These are phyloP conservation scores for Trichomycterus rosablanca DNA, from an alignment of 2,113 vertebrate species.

Conservation along the genomic window DNA sequence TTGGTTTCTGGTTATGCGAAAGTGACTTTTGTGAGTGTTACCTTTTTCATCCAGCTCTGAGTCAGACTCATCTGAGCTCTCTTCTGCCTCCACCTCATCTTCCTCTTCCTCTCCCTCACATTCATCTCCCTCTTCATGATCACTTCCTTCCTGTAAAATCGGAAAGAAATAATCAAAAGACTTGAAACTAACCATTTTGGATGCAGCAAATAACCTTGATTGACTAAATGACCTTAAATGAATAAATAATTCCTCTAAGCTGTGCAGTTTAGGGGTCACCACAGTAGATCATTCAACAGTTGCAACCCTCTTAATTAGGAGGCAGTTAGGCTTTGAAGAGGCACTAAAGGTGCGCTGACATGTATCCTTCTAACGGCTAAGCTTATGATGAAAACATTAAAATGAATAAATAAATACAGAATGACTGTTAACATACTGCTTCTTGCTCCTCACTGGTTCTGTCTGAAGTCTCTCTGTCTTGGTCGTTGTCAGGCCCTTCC, in stretches of 20 bases:
- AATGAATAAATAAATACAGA: neutral
- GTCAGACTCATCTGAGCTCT: conserved; percentile 90
- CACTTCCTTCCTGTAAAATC: conserved; percentile 74
- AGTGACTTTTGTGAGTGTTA: conserved; percentile 43
- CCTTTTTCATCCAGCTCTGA: conserved; percentile 96
- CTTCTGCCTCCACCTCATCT: conserved; percentile 81
- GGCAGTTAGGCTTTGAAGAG: too few species aligned
- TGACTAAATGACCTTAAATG: too few species aligned
- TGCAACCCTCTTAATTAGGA: too few species aligned
- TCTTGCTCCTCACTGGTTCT: conserved; percentile 75
- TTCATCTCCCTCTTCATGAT: conserved; percentile 86
- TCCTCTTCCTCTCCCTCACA: conserved; percentile 89
- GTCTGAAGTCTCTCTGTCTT: conserved; percentile 72
- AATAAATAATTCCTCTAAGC: too few species aligned
- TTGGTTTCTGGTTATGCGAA: too few species aligned
- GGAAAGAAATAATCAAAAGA: neutral
- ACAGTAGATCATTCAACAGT: too few species aligned
- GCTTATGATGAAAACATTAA: too few species aligned
- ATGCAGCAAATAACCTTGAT: too few species aligned
- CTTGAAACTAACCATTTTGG: too few species aligned
- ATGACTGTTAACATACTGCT: conserved; percentile 60
- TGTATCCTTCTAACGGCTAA: too few species aligned
- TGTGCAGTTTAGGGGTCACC: too few species aligned
- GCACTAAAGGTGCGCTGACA: too few species aligned
- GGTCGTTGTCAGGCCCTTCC: conserved; percentile 81